Conservation (phyloP, 2,888 invertebrate genomes). For the Drosophila ochracea region DNA sequence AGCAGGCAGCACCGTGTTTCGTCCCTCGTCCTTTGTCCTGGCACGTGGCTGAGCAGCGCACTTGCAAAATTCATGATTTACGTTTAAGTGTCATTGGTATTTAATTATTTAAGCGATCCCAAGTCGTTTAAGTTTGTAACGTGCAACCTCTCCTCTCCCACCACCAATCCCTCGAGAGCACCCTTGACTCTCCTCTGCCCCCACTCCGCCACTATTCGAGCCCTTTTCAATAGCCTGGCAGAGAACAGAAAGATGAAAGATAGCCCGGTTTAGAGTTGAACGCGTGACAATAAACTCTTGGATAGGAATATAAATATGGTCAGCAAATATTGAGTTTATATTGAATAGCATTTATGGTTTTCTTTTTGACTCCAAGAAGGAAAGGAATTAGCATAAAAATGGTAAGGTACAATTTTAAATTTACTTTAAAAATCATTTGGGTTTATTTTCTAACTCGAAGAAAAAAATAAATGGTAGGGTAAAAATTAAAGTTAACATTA, state of each 20-base stretch:
- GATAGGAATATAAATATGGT: neutral
- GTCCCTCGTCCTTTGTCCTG: slow-evolving; percentile 7
- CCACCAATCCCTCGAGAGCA: neutral
- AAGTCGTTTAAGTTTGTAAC: slow-evolving; percentile 62
- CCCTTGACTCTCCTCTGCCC: neutral
- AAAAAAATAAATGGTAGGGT: too few species aligned
- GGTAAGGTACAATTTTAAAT: neutral
- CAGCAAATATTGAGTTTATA: neutral
- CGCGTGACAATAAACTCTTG: neutral
- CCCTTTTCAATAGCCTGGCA: slow-evolving; percentile 6
- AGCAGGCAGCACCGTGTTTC: slow-evolving; percentile 22
- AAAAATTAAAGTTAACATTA: too few species aligned
- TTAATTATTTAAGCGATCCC: slow-evolving; percentile 73
- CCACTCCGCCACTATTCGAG: neutral
- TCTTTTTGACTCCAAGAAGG: neutral
- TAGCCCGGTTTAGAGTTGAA: slow-evolving; percentile 30
- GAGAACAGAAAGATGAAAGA: slow-evolving; percentile 28
- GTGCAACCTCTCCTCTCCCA: neutral
- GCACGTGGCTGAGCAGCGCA: slow-evolving; percentile 44
- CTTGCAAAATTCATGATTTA: slow-evolving; percentile 80
- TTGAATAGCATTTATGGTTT: neutral
- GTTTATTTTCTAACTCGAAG: too few species aligned
- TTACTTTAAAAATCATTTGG: too few species aligned
- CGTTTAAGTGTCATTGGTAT: slow-evolving; percentile 79
- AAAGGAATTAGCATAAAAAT: too few species aligned